Evolutionary conservation across 2,113 vertebrate species (phyloP).

Genomic region (Microcebus ravelobensis): DNA sequence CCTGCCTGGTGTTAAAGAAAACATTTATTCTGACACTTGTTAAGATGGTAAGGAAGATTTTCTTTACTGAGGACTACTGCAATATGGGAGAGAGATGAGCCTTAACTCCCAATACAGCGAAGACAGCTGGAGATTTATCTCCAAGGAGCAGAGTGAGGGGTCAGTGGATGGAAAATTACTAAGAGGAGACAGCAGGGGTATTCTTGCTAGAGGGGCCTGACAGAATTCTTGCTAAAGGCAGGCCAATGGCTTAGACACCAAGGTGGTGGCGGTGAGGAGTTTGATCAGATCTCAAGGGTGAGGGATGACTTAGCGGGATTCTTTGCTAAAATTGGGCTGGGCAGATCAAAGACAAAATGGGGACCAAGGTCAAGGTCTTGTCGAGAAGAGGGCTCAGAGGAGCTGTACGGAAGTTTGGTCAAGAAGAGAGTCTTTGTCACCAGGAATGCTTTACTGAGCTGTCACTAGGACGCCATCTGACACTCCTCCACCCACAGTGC

Average conservation of each 20-base stretch:
- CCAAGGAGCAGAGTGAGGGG: not conserved
- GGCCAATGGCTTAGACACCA: not conserved
- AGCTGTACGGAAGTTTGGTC: not conserved
- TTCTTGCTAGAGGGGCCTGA: not conserved
- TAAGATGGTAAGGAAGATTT: not conserved
- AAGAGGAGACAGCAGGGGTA: not conserved
- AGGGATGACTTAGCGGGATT: not conserved
- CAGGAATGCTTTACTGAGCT: not conserved
- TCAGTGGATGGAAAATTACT: not conserved
- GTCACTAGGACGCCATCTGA: not conserved
- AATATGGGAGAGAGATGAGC: not conserved
- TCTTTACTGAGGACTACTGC: not conserved
- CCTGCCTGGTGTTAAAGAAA: not conserved
- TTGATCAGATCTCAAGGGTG: not conserved
- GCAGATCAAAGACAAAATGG: not conserved
- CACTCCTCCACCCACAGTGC: accelerated
- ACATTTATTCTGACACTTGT: not conserved
- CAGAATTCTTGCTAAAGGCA: not conserved
- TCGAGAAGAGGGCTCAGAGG: not conserved
- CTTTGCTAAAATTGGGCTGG: not conserved
- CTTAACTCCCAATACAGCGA: not conserved
- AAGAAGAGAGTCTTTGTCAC: not conserved
- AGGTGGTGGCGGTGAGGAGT: not conserved
- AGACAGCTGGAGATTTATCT: not conserved
- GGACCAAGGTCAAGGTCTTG: not conserved